phyloP scores from a whole-genome alignment of 2,113 vertebrate genomes.

The Ariopsis seemanni region DNA sequence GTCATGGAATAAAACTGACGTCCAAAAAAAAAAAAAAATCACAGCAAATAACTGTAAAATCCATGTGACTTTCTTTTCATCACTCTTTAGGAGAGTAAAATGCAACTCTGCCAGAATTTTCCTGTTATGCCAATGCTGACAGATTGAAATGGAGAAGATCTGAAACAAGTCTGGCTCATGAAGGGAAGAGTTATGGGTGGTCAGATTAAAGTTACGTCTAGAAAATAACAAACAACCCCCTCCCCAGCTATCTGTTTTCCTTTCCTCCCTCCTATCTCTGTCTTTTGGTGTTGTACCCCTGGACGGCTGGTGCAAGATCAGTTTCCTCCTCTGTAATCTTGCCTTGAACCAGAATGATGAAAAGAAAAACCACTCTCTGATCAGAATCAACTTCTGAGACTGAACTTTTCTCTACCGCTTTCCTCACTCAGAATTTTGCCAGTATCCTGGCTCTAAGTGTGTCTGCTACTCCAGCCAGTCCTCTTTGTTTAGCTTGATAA shows the following conservation, averaged over 20 bases:
- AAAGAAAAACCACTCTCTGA: constrained; percentile 8
- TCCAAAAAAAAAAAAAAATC: background rate
- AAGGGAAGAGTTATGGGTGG: constrained; percentile 17
- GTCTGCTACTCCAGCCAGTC: constrained; percentile 9
- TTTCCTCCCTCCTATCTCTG: background rate
- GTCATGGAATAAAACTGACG: constrained; percentile 12
- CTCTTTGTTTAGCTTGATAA: constrained; percentile 28
- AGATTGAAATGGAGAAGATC: constrained; percentile 2
- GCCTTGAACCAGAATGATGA: background rate
- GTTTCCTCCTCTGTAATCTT: background rate
- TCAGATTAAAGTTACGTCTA: constrained; percentile 4
- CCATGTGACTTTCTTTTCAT: background rate
- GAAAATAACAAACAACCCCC: background rate
- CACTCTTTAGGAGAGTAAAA: background rate
- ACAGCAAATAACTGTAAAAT: constrained; percentile 10
- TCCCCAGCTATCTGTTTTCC: background rate
- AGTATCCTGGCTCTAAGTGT: background rate
- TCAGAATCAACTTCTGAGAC: background rate
- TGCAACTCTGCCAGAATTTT: background rate
- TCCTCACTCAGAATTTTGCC: background rate
- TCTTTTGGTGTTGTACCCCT: background rate
- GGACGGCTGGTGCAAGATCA: background rate
- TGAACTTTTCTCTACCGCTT: constrained; percentile 1
- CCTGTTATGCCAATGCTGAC: background rate
- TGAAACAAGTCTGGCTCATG: background rate